Base-by-base conservation (phyloP, 2,797 vertebrate species). In the Alcedo atthis region DNA sequence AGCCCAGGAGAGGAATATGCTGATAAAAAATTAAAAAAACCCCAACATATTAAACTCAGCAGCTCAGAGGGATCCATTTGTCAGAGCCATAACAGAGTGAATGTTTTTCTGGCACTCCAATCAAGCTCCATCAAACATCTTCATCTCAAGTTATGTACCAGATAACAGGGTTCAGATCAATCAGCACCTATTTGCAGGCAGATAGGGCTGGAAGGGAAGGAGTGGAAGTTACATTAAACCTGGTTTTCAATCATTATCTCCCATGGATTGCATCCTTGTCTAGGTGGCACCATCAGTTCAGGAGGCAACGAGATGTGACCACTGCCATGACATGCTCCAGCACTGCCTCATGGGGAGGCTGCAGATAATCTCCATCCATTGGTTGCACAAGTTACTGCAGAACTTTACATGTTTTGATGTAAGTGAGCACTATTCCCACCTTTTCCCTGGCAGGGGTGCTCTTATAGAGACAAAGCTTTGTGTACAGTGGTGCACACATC, bases 291-390 rank as follows among this genome's bases (percentile, higher is more conserved):
- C 2, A 1, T 67, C 59, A 46, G 43, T 69, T 26, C 40, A 7
- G 74, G 42, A 22, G 16, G 7, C 5, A 4, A 37, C 9, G 55
- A 81, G 46, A 24, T 0, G 1, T 4, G 37, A 59, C 43, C 32
- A 62, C 33, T 89, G 57, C 32, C n/a, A n/a, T 1, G 1, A 9
- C 45, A 62, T 5, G 2, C 49, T 33, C 40, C 1, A 0, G 8
- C 28, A 67, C 1, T 1, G 40, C 33, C 51, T 48, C 0, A 0
- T 0, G 3, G 70, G 33, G 33, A 51, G 32, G 37, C 30, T 85
- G 76, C 28, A 22, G 43, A 1, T 12, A 8, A 10, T 25, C 14
- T 63, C 22, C 40, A 37, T 37, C 37, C 37, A 40, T 40, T 79
- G 85, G 85, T 76, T 68, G 59, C 25, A 64, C 35, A 73, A 14